Conservation (phyloP, 2,113 vertebrate species). For the Riparia riparia region DNA sequence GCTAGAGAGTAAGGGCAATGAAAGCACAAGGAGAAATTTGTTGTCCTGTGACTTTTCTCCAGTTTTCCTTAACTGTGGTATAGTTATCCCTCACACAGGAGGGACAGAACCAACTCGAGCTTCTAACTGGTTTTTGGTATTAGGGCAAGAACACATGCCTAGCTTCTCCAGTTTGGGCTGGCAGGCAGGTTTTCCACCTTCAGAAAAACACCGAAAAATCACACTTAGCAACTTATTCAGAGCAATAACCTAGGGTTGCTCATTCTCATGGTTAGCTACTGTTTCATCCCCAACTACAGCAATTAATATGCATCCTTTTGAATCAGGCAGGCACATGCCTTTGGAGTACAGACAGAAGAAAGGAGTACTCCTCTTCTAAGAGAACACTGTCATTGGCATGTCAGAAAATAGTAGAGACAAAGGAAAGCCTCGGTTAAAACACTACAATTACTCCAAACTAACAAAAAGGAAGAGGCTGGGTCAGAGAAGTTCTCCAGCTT, state of each 20-base stretch:
- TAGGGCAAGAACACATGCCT: not conserved
- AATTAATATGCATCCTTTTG: not conserved
- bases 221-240: not conserved
- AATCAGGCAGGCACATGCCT: not conserved
- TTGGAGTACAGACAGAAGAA: not conserved
- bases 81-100: not conserved
- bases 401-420: not conserved
- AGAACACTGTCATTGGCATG: not conserved
- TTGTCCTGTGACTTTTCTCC: not conserved
- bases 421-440: not conserved
- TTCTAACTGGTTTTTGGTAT: not conserved
- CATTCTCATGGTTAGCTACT: not conserved
- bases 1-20: not conserved
- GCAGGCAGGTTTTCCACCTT: not conserved
- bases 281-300: not conserved
- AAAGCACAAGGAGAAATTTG: rapidly evolving
- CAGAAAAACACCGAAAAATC: not conserved
- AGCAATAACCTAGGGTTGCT: not conserved
- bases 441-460: not conserved
- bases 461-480: not conserved
- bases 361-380: not conserved
- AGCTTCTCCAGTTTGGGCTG: not conserved
- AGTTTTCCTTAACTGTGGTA: not conserved
- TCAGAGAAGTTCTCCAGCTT: not conserved
- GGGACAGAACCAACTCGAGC: not conserved